A percentile compares a stretch with the other conserved stretches of the same genome.
These are phyloP conservation scores for Microcebus griseorufus DNA, from an alignment of 2,113 vertebrate genomes.

Conservation along the genomic window DNA sequence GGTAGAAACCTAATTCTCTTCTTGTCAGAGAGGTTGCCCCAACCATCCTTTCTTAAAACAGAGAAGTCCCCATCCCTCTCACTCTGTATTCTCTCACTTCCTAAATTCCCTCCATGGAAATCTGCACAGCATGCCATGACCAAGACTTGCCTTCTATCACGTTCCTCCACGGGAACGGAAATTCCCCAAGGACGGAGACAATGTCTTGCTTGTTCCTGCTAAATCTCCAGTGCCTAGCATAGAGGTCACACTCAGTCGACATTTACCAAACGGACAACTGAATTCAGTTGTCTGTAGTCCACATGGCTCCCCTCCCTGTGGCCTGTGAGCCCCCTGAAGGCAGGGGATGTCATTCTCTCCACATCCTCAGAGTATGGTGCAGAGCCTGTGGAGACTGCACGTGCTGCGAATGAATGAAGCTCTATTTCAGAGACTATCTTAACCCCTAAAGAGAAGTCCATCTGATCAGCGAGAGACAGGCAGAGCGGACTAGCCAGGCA, in stretches of 20 bases:
- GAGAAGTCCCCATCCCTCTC: rapidly evolving
- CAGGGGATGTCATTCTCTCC: neutral
- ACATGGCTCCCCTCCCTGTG: neutral
- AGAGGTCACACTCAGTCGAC: neutral
- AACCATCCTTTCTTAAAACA: neutral
- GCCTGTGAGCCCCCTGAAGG: neutral
- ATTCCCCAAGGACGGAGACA: neutral
- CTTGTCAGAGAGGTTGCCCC: neutral
- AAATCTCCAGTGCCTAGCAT: neutral
- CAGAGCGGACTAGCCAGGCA: neutral
- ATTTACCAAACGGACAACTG: neutral
- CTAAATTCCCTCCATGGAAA: neutral
- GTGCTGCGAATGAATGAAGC: neutral
- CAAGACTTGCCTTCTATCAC: neutral
- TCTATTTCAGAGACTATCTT: neutral
- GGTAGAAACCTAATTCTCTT: neutral
- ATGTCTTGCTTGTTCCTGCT: neutral
- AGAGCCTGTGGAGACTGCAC: neutral
- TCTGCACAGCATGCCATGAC: neutral
- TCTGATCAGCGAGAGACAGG: neutral
- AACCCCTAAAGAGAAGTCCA: neutral
- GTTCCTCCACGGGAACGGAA: neutral
- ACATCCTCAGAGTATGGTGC: neutral
- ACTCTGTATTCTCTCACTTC: neutral
- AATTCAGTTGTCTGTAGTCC: neutral